Conservation (phyloP, 2,113 vertebrate species). For the Struthio camelus region DNA sequence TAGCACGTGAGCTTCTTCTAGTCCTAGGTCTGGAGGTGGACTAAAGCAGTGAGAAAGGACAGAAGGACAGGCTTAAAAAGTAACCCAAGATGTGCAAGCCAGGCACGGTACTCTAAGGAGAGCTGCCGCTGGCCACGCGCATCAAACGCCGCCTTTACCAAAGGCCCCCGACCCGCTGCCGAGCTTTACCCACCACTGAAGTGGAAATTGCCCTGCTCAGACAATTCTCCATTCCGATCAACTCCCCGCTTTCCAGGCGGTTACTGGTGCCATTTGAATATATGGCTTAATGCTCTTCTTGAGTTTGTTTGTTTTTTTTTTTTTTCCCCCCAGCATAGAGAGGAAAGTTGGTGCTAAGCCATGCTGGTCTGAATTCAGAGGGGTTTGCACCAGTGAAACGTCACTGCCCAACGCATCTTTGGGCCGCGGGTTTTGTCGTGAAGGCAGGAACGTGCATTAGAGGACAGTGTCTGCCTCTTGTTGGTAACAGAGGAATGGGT, state of each 20-base stretch:
- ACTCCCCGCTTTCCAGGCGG: not conserved
- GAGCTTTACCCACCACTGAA: not conserved
- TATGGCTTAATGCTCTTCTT: not conserved
- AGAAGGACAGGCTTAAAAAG: not conserved
- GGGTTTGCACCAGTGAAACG: not conserved
- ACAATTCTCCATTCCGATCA: not conserved
- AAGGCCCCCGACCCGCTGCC: not conserved
- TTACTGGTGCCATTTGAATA: not conserved
- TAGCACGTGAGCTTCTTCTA: conserved; percentile 3
- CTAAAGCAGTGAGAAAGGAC: not conserved
- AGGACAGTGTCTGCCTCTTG: not conserved
- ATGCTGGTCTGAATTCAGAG: not conserved
- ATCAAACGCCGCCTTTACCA: not conserved
- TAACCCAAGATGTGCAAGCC: not conserved
- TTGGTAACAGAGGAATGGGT: not conserved
- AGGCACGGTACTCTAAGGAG: not conserved
- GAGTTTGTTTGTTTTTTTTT: not conserved
- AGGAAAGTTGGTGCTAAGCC: not conserved
- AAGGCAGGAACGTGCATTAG: not conserved
- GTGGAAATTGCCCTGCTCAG: not conserved
- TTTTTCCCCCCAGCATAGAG: not conserved
- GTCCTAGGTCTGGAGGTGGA: not conserved
- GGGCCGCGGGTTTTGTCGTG: not conserved
- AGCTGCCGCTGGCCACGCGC: not conserved
- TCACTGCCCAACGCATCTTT: not conserved